phyloP scores from a whole-genome alignment of 2,797 vertebrate genomes.

The Intellagama lesueurii region DNA sequence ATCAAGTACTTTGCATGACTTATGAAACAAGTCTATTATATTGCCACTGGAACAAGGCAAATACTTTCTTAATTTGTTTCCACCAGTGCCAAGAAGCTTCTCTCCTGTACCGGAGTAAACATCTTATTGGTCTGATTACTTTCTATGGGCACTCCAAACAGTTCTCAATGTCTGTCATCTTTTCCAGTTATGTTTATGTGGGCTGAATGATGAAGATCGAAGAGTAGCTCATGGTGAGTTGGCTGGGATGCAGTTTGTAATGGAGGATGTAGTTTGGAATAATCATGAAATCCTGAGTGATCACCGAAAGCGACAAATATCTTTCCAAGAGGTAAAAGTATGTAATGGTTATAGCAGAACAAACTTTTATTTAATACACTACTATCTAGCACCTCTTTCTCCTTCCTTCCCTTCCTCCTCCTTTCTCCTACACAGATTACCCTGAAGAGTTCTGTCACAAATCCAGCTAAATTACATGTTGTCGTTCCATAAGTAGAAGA shows the following conservation, averaged over 20 bases:
- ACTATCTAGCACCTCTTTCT: background rate
- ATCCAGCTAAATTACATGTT: background rate
- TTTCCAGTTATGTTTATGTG: conserved; percentile 81
- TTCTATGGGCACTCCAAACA: background rate
- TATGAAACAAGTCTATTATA: background rate
- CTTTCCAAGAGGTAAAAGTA: conserved; percentile 31
- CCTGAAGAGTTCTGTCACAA: background rate
- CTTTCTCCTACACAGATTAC: background rate
- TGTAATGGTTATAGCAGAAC: conserved; percentile 56
- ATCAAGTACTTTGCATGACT: background rate
- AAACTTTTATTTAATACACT: background rate
- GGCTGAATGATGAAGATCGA: conserved; percentile 71
- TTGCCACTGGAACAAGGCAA: background rate
- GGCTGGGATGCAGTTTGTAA: conserved; percentile 74
- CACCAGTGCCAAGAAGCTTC: background rate
- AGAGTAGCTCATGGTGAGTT: conserved; percentile 77
- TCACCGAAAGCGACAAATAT: conserved; percentile 34
- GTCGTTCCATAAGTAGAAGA: too few relatives aligned
- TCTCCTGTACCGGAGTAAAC: background rate
- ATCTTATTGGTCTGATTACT: background rate
- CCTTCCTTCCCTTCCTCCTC: background rate
- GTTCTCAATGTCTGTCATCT: conserved; percentile 9
- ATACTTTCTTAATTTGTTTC: background rate
- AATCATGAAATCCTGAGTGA: conserved; percentile 27
- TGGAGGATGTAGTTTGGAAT: conserved; percentile 79